These are phyloP conservation scores for Caenorhabditis macrosperma DNA, from an alignment of 2,888 invertebrate genomes.

Conservation along the genomic window DNA sequence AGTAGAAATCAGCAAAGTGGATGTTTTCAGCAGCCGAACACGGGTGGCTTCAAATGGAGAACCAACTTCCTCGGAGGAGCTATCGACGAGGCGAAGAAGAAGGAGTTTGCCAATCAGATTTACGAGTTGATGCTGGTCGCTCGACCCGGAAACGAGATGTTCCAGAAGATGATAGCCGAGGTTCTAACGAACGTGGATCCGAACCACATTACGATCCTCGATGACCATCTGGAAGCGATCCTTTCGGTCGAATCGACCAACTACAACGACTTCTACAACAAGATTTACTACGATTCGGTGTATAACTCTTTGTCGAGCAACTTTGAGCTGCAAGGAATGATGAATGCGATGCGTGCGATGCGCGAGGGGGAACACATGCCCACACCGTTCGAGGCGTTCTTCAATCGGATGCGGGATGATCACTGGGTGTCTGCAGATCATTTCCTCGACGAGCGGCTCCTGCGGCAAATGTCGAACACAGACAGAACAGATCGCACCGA, in stretches of 20 bases:
- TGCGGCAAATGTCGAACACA: slow-evolving; percentile 3
- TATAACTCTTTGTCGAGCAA: slow-evolving; percentile 19
- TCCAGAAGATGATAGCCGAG: slow-evolving; percentile 9
- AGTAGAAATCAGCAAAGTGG: too few species aligned
- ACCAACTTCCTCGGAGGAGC: slow-evolving; percentile 19
- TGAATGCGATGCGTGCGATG: slow-evolving; percentile 15
- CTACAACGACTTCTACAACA: slow-evolving; percentile 20
- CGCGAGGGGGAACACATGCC: not conserved
- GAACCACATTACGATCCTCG: slow-evolving; percentile 3
- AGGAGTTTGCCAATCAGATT: slow-evolving; percentile 5
- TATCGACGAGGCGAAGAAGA: slow-evolving; percentile 3
- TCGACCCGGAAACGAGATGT: slow-evolving; percentile 12
- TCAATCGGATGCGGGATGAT: not conserved
- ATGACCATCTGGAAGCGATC: slow-evolving; percentile 42
- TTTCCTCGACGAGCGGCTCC: not conserved
- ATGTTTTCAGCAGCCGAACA: slow-evolving; percentile 27
- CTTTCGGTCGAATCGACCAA: slow-evolving; percentile 14
- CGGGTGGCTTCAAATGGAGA: slow-evolving; percentile 23
- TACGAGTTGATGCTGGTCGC: slow-evolving; percentile 21
- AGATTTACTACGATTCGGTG: slow-evolving; percentile 33
- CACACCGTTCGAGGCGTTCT: slow-evolving; percentile 14
- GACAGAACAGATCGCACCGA: slow-evolving; percentile 28
- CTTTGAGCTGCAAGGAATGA: slow-evolving; percentile 8
- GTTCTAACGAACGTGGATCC: slow-evolving; percentile 2
- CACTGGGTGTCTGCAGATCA: not conserved